Evolutionary conservation across 2,797 vertebrate species (phyloP), one percentile per base, ranked within the genome.

Genomic region (Coccyzus lansbergi): DNA sequence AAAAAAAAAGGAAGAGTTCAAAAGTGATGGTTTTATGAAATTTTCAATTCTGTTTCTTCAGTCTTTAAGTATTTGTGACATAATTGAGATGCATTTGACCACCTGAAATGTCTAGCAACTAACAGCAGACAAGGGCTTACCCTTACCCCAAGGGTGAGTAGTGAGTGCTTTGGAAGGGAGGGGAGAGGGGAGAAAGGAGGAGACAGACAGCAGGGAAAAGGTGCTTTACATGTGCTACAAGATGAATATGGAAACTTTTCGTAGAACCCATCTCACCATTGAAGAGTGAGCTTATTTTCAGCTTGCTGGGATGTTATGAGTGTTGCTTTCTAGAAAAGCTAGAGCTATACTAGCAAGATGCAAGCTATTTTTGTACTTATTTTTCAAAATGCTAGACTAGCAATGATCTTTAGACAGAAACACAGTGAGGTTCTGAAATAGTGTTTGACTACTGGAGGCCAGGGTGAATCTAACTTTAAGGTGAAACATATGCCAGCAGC

Each of bases 111-210:
- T 36, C 14, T 29, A 68, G 48, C 22, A 38, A 59, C 24, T 48
- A 48, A n/a, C 29, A 38, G 60, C 14, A 48, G 38, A 63, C 10
- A 72, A 49, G 10, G 83, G 31, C 7, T 62, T 19, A 55, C 1
- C 4, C 7, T 62, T 19, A 55, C 1, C 4, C 21, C 33, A 8
- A 9, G 2, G 3, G 17, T 3, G 1, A 48, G 13, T 29, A 75
- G 33, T 3, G 3, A 1, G 1, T 25, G 15, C 28, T 31, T 8
- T 34, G 12, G 12, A 22, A 19, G 4, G 9, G 7, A 12, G 10
- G 29, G 22, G 38, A 38, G 12, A 38, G 38, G 38, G 38, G 38
- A 9, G 38, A 9, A 12, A 12, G 38, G 38, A 12, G 12, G 38
- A 72, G 42, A 64, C 11, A 68, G 33, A 12, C n/a, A 88, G 13